Percentiles rank a stretch among this genome's conserved stretches.
These are phyloP conservation scores for Troides oblongomaculatus DNA, from an alignment of 2,888 invertebrate species.

Conservation along the genomic window DNA sequence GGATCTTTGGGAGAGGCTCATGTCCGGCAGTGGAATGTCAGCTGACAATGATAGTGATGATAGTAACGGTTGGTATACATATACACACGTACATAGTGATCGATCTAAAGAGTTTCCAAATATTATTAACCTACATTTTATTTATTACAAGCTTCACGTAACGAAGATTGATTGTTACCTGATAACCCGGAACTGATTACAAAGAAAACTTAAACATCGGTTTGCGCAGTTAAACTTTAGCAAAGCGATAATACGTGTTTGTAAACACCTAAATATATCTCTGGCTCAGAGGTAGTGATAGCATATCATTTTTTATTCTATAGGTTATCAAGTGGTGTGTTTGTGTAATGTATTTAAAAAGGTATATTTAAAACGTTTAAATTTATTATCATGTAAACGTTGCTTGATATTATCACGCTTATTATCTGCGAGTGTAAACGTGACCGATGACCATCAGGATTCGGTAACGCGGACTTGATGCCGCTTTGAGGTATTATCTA, in stretches of 20 bases:
- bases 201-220: constrained; percentile 20
- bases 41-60: no score
- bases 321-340: background rate
- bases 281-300: background rate
- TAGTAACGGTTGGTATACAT: no score
- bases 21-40: no score
- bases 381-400: background rate
- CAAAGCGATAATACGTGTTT: constrained; percentile 9
- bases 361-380: background rate
- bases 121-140: background rate
- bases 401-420: background rate
- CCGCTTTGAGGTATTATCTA: no score
- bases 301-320: background rate
- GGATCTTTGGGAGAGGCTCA: no score
- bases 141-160: constrained; percentile 15
- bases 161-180: constrained; percentile 15
- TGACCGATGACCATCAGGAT: no score
- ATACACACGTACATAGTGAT: no score
- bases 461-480: no score
- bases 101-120: no score
- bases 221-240: constrained; percentile 12
- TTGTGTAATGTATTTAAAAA: background rate
- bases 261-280: constrained; percentile 10
- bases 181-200: constrained; percentile 22
- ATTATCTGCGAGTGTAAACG: background rate